phyloP scores from a whole-genome alignment of 2,888 invertebrate species.

The Ryuthela nishihirai region DNA sequence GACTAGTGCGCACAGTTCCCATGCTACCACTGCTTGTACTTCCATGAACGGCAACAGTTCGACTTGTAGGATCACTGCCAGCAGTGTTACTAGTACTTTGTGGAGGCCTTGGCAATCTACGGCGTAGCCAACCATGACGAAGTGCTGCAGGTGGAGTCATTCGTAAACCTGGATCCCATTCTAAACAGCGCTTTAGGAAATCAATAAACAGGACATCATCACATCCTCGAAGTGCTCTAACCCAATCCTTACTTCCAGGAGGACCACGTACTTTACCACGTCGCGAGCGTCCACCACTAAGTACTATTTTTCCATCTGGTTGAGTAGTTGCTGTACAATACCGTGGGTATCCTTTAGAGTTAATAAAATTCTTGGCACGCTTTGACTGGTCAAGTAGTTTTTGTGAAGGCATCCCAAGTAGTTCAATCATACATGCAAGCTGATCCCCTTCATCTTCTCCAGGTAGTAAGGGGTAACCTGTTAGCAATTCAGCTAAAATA shows the following conservation, averaged over 20 bases:
- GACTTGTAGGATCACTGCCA: conserved; percentile 37
- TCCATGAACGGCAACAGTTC: conserved; percentile 12
- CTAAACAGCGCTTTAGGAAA: conserved; percentile 91
- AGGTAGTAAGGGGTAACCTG: conserved; percentile 94
- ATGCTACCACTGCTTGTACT: conserved; percentile 12
- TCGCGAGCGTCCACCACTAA: conserved; percentile 87
- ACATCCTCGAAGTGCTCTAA: conserved; percentile 66
- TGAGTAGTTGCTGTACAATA: conserved; percentile 85
- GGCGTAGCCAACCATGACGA: conserved; percentile 76
- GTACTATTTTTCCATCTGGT: conserved; percentile 79
- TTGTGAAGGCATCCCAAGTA: conserved; percentile 85
- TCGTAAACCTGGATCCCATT: conserved; percentile 93
- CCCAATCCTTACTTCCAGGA: conserved; percentile 86
- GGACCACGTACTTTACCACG: conserved; percentile 93
- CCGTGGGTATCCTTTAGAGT: conserved; percentile 89
- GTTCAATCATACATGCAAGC: conserved; percentile 95
- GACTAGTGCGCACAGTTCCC: conserved; percentile 25
- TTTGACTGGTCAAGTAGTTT: conserved; percentile 84
- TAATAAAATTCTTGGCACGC: conserved; percentile 84
- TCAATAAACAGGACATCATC: conserved; percentile 94
- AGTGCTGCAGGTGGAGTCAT: conserved; percentile 88
- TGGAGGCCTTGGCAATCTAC: conserved; percentile 52
- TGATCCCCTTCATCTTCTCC: conserved; percentile 98
- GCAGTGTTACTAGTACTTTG: conserved; percentile 41
- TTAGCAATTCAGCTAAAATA: conserved; percentile 92